Conservation (phyloP, 2,797 vertebrate species). For the Dendrocincla fuliginosa region DNA sequence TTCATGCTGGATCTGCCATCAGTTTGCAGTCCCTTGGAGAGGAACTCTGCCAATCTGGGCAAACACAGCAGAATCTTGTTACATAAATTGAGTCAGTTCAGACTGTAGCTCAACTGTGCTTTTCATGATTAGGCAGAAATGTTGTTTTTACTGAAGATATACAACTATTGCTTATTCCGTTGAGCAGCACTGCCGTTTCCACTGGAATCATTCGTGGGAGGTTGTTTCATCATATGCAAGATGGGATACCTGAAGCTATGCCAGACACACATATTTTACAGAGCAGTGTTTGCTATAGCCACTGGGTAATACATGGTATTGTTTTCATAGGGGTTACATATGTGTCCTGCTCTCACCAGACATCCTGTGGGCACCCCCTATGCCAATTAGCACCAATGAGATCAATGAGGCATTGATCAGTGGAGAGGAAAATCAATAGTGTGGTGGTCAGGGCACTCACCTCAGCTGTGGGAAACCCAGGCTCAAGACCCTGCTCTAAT, state of each 20-base stretch:
- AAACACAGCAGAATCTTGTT: conserved; percentile 42
- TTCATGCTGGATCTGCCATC: conserved; percentile 51
- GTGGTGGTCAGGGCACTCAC: conserved; percentile 57
- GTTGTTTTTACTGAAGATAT: not conserved
- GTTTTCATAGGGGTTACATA: not conserved
- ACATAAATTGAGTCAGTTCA: conserved; percentile 42
- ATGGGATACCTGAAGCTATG: not conserved
- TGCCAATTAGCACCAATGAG: conserved; percentile 46
- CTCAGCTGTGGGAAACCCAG: conserved; percentile 40
- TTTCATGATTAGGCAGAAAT: conserved; percentile 38
- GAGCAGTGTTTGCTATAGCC: not conserved
- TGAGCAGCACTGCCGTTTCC: not conserved
- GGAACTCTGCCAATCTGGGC: conserved; percentile 62
- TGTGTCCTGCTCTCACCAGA: not conserved
- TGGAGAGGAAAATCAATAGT: conserved; percentile 40
- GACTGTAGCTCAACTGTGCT: conserved; percentile 8
- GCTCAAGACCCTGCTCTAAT: conserved; percentile 50
- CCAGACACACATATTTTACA: not conserved
- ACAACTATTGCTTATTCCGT: not conserved
- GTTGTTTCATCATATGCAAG: not conserved
- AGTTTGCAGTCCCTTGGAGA: conserved; percentile 32
- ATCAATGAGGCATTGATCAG: conserved; percentile 37
- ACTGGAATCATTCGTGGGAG: not conserved
- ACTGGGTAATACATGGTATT: not conserved
- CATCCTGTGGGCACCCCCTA: not conserved